These are phyloP conservation scores for Apistogramma diplotaenia DNA, from an alignment of 2,113 vertebrate genomes.

Conservation along the genomic window DNA sequence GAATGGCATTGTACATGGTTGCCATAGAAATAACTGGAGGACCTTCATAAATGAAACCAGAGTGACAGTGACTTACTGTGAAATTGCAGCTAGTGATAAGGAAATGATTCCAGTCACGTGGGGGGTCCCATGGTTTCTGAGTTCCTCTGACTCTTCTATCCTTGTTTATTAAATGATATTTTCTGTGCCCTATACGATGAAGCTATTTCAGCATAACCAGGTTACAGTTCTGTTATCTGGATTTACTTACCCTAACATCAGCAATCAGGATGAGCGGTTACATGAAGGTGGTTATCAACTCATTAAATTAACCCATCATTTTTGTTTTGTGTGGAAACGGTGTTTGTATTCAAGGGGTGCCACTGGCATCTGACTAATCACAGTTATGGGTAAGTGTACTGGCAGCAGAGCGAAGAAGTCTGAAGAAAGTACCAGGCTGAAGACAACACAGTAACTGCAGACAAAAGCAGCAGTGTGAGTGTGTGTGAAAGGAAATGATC, in stretches of 20 bases:
- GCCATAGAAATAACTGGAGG: conserved; percentile 51
- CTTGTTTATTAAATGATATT: too few relatives aligned
- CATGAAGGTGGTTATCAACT: background rate
- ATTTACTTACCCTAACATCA: too few relatives aligned
- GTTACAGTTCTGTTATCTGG: too few relatives aligned
- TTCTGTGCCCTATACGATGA: too few relatives aligned
- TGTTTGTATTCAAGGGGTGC: background rate
- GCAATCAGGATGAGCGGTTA: background rate
- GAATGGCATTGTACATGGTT: conserved; percentile 22
- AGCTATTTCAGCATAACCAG: too few relatives aligned
- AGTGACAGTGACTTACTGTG: conserved; percentile 4
- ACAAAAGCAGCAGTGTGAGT: background rate
- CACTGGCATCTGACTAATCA: background rate
- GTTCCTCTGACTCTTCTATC: too few relatives aligned
- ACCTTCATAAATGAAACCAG: conserved; percentile 32
- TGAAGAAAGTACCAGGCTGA: too few relatives aligned
- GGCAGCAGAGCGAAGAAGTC: background rate
- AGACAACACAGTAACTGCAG: background rate
- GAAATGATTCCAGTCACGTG: background rate
- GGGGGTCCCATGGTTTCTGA: too few relatives aligned
- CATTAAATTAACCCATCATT: background rate
- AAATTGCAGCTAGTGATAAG: conserved; percentile 18
- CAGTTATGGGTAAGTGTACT: background rate
- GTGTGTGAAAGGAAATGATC: background rate
- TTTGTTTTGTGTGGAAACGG: background rate